Base-by-base conservation (phyloP, 2,888 invertebrate species). In the Hartigia nigra region DNA sequence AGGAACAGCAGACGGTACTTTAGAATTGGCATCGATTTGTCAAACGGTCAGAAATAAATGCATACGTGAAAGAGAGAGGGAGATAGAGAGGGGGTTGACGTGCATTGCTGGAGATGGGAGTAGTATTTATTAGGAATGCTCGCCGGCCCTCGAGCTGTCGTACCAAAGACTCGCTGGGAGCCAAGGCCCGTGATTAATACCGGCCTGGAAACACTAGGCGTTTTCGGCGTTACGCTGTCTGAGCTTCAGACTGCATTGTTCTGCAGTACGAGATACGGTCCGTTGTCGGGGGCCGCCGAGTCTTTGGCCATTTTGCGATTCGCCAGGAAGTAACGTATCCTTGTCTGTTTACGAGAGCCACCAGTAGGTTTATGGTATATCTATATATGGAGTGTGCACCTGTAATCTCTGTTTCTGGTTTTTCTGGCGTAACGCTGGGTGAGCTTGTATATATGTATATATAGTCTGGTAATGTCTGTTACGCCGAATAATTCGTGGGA, bases 181-280 rank as follows among this genome's bases (percentile, higher is more conserved):
- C 14, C 55, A 55, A 55, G 72, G 0, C 72, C 32, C 72, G 72
- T 72, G 72, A 72, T 72, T 72, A 72, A 72, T 72, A 31, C 72
- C 72, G 1, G 72, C 2, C 32, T 72, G 31, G 12, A 72, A 72
- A 72, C 72, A 72, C n/a, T 14, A 72, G 69, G 78, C 81, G 82
- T 83, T 84, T 87, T 86, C 77, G 86, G 84, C 85, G 86, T 87
- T 85, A 86, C 85, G 86, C 84, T 84, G 84, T 84, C 85, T 86
- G 86, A 82, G 70, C 79, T 75, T 79, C 82, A 81, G 84, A 84
- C 86, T 83, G 85, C 83, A 86, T 86, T 87, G 86, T 86, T 82
- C 77, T 77, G 79, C 76, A 39, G 78, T 81, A 81, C 81, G 82
- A 83, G 85, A 85, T 85, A 82, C 75, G 32, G 69, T 34, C 35